Conservation (phyloP, 2,113 vertebrate species). For the Rhea pennata region DNA sequence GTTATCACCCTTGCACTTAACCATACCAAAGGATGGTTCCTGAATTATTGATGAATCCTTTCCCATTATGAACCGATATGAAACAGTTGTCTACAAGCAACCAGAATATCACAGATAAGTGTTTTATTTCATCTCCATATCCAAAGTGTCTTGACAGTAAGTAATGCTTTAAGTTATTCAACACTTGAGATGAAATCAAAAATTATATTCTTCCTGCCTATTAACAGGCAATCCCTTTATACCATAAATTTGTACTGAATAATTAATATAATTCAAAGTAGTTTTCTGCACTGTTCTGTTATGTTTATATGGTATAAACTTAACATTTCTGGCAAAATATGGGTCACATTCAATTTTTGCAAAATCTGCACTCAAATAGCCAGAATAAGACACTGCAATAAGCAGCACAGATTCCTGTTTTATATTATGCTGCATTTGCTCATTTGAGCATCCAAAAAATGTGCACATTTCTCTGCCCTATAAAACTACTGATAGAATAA, state of each 20-base stretch:
- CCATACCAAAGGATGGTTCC: background rate
- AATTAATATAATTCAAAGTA: background rate
- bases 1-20: background rate
- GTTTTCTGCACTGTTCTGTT: background rate
- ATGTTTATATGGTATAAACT: background rate
- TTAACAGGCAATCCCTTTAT: background rate
- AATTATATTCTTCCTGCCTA: background rate
- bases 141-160: background rate
- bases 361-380: background rate
- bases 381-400: background rate
- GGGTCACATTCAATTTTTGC: background rate
- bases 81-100: background rate
- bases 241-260: background rate
- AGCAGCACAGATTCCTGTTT: background rate
- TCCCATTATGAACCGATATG: background rate
- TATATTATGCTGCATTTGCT: background rate
- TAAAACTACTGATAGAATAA: slow-evolving; percentile 27
- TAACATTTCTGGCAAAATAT: background rate
- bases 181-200: background rate
- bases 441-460: slow-evolving; percentile 16
- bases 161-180: background rate
- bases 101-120: background rate
- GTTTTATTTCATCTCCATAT: background rate
- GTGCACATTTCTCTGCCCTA: background rate
- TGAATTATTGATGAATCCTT: slow-evolving; percentile 27